Evolutionary conservation across 2,113 vertebrate genomes (phyloP).

Genomic region (Capra hircus): DNA sequence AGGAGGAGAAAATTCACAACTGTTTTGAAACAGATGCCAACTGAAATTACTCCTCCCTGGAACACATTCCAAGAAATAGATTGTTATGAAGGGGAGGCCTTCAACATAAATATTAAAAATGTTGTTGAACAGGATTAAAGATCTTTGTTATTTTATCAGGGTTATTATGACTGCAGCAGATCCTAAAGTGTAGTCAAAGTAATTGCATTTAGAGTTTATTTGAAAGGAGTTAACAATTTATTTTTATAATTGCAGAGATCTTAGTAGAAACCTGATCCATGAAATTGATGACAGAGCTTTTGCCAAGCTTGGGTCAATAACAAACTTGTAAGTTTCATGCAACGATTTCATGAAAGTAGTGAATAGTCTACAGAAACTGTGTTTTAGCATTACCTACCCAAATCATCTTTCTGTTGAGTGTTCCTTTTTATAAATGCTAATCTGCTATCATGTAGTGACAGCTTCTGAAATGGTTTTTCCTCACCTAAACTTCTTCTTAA

Average conservation of each 20-base stretch:
- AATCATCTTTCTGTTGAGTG: not conserved
- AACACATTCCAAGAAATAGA: not conserved
- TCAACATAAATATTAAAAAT: not conserved
- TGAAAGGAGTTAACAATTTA: slow-evolving; percentile 1
- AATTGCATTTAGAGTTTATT: slow-evolving; percentile 39
- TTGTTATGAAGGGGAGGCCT: not conserved
- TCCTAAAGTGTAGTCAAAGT: not conserved
- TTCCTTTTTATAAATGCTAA: not conserved
- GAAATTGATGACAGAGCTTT: slow-evolving; percentile 92
- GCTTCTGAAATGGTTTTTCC: not conserved
- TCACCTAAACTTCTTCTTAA: not conserved
- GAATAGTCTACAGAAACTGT: not conserved
- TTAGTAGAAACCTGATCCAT: slow-evolving; percentile 92
- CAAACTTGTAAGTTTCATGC: slow-evolving; percentile 91
- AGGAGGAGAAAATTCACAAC: slow-evolving; percentile 57
- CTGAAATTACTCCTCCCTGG: not conserved
- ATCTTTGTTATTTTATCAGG: slow-evolving; percentile 32
- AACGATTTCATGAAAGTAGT: not conserved
- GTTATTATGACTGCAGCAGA: not conserved
- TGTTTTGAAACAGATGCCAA: slow-evolving; percentile 16
- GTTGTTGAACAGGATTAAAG: not conserved
- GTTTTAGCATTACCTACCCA: not conserved
- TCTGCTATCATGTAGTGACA: not conserved
- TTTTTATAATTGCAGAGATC: slow-evolving; percentile 85
- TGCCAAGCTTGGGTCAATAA: slow-evolving; percentile 85